These are phyloP conservation scores for Nerophis ophidion DNA, from an alignment of 2,113 vertebrate genomes.

Conservation along the genomic window DNA sequence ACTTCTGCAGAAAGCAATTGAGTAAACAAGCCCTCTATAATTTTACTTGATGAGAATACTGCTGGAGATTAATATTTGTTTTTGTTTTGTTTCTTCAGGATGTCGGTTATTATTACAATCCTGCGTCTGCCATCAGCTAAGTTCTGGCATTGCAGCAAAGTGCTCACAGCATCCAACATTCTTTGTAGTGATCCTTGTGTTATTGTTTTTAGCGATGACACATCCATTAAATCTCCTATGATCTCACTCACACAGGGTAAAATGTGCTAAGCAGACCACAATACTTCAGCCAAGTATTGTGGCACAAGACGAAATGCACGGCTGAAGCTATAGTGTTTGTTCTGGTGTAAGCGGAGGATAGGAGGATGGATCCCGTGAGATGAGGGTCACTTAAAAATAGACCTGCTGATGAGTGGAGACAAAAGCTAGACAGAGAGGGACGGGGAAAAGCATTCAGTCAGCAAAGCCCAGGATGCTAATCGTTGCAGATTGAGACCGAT, in stretches of 20 bases:
- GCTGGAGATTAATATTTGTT: constrained; percentile 6
- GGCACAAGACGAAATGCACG: background rate
- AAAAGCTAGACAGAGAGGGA: constrained; percentile 41
- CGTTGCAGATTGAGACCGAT: constrained; percentile 45
- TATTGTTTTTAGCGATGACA: background rate
- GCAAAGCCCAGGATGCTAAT: constrained; percentile 53
- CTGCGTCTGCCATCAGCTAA: constrained; percentile 25
- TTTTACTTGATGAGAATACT: constrained; percentile 5
- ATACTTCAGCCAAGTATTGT: background rate
- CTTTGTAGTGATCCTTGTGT: constrained; percentile 3
- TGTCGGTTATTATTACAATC: constrained; percentile 26
- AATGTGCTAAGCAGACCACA: background rate
- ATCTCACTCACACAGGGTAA: background rate
- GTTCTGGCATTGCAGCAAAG: constrained; percentile 35
- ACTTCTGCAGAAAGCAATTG: background rate
- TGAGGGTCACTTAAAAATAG: constrained; percentile 60
- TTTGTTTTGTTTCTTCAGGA: constrained; percentile 12
- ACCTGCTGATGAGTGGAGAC: constrained; percentile 50
- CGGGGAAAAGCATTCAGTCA: constrained; percentile 42
- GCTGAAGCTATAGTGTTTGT: constrained; percentile 26
- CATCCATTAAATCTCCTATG: background rate
- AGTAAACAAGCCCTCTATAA: background rate
- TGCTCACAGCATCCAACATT: constrained; percentile 22
- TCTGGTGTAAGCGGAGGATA: constrained; percentile 39
- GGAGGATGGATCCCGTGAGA: constrained; percentile 30